Conservation (phyloP, 2,888 invertebrate species). For the Petrophora chlorosata region DNA sequence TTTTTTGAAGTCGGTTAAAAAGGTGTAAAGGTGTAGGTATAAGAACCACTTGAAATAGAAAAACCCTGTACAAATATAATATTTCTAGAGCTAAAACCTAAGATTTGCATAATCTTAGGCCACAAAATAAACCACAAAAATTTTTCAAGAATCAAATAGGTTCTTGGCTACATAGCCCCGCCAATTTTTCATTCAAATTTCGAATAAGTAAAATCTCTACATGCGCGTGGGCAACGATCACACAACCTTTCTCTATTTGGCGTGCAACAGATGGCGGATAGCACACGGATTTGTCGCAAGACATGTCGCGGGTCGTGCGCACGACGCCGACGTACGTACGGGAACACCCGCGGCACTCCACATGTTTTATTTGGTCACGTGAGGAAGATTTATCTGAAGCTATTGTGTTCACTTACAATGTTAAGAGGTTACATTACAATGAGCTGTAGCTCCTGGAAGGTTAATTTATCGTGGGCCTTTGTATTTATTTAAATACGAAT, state of each 20-base stretch:
- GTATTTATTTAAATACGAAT: background rate
- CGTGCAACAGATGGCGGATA: constrained; percentile 35
- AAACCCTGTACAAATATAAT: too few species aligned
- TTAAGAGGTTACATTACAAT: background rate
- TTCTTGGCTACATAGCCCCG: too few species aligned
- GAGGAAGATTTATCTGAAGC: constrained; percentile 29
- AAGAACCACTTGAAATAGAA: too few species aligned
- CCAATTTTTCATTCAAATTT: constrained; percentile 2
- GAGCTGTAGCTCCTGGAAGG: constrained; percentile 4
- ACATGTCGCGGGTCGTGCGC: constrained; percentile 32
- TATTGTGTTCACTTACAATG: constrained; percentile 19
- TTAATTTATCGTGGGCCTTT: constrained; percentile 4
- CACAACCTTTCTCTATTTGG: constrained; percentile 28
- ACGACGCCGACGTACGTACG: constrained; percentile 23
- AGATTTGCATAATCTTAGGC: too few species aligned
- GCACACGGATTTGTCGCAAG: constrained; percentile 35
- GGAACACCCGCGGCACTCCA: constrained; percentile 11
- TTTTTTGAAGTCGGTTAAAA: too few species aligned
- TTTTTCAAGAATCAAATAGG: too few species aligned
- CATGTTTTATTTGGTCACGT: constrained; percentile 22
- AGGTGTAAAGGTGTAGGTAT: too few species aligned
- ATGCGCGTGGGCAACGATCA: constrained; percentile 31
- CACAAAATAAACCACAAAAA: too few species aligned
- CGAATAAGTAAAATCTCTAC: constrained; percentile 5
- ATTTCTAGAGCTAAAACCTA: too few species aligned